These are phyloP conservation scores for Gonioctena quinquepunctata DNA, from an alignment of 1,140 invertebrate genomes.

Conservation along the genomic window DNA sequence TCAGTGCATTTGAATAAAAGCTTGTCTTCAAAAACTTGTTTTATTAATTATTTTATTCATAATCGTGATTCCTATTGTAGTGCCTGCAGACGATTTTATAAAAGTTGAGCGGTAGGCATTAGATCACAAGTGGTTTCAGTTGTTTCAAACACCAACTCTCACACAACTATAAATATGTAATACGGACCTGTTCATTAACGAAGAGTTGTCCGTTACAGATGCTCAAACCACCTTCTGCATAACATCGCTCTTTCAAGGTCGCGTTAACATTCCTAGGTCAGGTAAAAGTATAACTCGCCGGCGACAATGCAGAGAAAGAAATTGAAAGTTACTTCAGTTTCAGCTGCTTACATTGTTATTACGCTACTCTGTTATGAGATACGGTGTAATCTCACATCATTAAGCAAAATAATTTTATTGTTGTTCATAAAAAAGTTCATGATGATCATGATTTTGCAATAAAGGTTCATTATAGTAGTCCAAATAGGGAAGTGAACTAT, in stretches of 20 bases:
- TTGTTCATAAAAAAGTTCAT: not conserved
- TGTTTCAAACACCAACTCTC: too few relatives aligned
- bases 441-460: not conserved
- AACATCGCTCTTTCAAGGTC: not conserved
- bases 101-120: too few relatives aligned
- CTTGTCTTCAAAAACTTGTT: too few relatives aligned
- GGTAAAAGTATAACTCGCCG: not conserved
- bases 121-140: too few relatives aligned
- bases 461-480: not conserved
- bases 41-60: too few relatives aligned
- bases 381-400: not conserved
- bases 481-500: not conserved
- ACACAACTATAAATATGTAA: too few relatives aligned
- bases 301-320: not conserved
- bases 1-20: too few relatives aligned
- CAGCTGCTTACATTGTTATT: not conserved
- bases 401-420: not conserved
- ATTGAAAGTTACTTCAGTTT: not conserved
- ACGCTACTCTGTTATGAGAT: not conserved
- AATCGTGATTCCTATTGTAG: too few relatives aligned
- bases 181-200: not conserved
- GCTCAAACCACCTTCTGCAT: not conserved
- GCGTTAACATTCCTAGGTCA: not conserved
- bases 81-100: too few relatives aligned
- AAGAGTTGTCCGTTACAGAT: not conserved